Conservation (phyloP, 2,888 invertebrate species). For the Lycophotia porphyrea region DNA sequence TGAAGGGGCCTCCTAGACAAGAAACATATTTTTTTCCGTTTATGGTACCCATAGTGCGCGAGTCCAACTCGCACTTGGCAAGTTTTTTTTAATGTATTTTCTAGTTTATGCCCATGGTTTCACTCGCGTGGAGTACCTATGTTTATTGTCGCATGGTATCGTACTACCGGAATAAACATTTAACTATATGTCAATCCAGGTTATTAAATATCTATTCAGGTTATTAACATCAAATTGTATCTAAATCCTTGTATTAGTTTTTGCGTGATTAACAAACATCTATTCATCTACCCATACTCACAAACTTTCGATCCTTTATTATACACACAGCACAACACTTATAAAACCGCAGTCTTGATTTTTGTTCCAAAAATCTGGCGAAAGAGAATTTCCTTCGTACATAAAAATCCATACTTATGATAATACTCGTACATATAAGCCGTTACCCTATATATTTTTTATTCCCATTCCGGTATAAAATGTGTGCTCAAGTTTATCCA, state of each 20-base stretch:
- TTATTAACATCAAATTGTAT: neutral
- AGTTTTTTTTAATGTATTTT: no score
- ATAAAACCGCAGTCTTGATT: neutral
- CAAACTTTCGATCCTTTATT: neutral
- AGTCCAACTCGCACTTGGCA: no score
- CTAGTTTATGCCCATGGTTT: no score
- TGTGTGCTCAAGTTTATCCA: constrained; percentile 30
- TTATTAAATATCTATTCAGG: no score
- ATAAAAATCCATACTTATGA: constrained; percentile 8
- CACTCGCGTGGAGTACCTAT: no score
- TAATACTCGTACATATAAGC: constrained; percentile 14
- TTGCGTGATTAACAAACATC: neutral
- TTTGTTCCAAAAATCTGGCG: neutral
- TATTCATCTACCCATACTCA: neutral
- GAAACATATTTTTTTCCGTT: no score
- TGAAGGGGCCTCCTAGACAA: no score
- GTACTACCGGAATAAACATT: no score
- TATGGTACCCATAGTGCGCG: no score
- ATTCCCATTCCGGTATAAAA: constrained; percentile 22
- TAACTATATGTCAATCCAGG: no score
- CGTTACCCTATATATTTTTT: constrained; percentile 24
- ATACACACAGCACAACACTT: neutral
- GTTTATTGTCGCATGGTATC: no score
- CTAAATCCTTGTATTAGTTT: neutral
- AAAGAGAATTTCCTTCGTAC: neutral